These are phyloP conservation scores for Chloropsis hardwickii DNA, from an alignment of 2,113 vertebrate species.

Conservation along the genomic window DNA sequence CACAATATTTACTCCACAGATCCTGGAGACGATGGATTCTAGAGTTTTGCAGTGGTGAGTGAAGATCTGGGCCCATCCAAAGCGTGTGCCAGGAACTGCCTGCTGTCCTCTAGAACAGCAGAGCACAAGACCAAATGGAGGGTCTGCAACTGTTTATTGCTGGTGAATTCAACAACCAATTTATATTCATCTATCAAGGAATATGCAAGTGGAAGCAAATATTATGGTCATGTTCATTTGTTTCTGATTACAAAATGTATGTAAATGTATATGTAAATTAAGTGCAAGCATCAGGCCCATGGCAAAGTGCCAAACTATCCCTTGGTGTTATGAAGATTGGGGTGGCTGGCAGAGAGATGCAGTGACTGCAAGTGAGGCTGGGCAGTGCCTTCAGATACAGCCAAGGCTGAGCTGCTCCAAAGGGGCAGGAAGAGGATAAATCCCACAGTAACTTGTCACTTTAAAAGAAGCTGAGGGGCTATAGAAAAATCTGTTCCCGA, in stretches of 20 bases:
- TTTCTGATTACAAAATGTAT: slow-evolving; percentile 77
- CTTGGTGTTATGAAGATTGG: neutral
- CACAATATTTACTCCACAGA: neutral
- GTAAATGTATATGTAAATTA: slow-evolving; percentile 64
- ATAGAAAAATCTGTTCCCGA: slow-evolving; percentile 70
- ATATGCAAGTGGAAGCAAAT: slow-evolving; percentile 59
- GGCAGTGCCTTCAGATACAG: slow-evolving; percentile 7
- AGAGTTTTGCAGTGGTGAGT: neutral
- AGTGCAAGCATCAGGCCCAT: slow-evolving; percentile 43
- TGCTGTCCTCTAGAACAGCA: neutral
- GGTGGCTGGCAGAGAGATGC: neutral
- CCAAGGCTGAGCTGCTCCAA: neutral
- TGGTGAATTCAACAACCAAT: slow-evolving; percentile 13
- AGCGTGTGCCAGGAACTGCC: neutral
- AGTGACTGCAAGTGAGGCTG: neutral
- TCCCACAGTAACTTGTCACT: slow-evolving; percentile 40
- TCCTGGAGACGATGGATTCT: neutral
- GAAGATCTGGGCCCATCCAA: neutral
- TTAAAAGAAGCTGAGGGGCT: slow-evolving; percentile 53
- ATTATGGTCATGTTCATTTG: slow-evolving; percentile 66
- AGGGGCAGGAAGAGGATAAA: slow-evolving; percentile 31
- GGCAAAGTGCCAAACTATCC: slow-evolving; percentile 56
- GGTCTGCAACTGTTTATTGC: slow-evolving; percentile 23
- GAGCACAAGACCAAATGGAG: neutral
- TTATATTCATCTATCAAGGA: slow-evolving; percentile 59